These are phyloP conservation scores for Heliconius aoede DNA, from an alignment of 2,888 invertebrate genomes.

Conservation along the genomic window DNA sequence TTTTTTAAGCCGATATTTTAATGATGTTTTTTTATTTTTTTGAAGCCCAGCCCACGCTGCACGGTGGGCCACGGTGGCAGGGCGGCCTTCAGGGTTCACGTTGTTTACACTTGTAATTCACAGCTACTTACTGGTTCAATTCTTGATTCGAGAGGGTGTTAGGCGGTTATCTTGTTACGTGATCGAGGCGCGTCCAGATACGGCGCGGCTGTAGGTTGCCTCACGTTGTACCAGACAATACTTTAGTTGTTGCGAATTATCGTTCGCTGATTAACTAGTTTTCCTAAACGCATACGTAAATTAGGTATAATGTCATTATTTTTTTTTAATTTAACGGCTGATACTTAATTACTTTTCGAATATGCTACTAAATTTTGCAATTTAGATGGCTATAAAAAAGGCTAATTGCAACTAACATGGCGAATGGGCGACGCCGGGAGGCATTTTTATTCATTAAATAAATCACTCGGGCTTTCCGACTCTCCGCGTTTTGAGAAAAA, in stretches of 20 bases:
- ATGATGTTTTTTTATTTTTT: conserved; percentile 77
- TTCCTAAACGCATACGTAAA: conserved; percentile 39
- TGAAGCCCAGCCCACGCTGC: conserved; percentile 78
- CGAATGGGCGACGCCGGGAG: conserved; percentile 60
- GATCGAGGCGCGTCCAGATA: conserved; percentile 59
- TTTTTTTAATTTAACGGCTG: background rate
- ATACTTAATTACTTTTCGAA: conserved; percentile 53
- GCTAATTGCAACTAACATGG: conserved; percentile 76
- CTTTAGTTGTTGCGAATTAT: conserved; percentile 40
- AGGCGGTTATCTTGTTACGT: conserved; percentile 63
- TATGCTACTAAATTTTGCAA: conserved; percentile 55
- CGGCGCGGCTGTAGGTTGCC: conserved; percentile 51
- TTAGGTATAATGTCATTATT: conserved; percentile 1
- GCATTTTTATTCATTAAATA: conserved; percentile 84
- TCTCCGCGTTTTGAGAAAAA: conserved; percentile 74
- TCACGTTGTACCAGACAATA: conserved; percentile 39
- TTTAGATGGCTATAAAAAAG: conserved; percentile 69
- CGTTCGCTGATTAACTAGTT: conserved; percentile 34
- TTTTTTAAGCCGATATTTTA: conserved; percentile 83
- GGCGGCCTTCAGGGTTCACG: conserved; percentile 78
- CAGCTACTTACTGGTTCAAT: conserved; percentile 74
- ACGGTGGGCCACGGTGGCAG: conserved; percentile 75
- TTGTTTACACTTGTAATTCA: conserved; percentile 84
- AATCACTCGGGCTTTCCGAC: conserved; percentile 73
- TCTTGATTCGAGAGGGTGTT: conserved; percentile 65